Conservation (phyloP, 2,888 invertebrate genomes). For the Zhengitettix transpicula region DNA sequence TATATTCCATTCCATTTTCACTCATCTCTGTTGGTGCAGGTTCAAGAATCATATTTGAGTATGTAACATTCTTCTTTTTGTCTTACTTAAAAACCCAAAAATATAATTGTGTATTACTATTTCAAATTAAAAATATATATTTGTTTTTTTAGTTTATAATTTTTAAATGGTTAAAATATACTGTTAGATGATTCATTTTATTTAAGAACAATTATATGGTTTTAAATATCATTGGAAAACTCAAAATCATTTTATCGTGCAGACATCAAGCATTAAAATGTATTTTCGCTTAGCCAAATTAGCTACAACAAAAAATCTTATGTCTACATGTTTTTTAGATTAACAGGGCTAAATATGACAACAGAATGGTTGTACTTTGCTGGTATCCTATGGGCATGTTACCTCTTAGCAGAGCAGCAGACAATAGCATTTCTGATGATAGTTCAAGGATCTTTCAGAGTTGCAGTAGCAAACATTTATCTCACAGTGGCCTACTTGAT, state of each 20-base stretch:
- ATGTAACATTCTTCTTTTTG: constrained; percentile 9
- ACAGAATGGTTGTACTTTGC: constrained; percentile 49
- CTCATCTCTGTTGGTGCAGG: constrained; percentile 55
- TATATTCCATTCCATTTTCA: constrained; percentile 69
- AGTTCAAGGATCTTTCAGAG: constrained; percentile 58
- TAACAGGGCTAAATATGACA: constrained; percentile 34
- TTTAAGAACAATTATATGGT: background rate
- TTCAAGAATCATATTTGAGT: constrained; percentile 24
- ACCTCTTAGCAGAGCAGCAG: constrained; percentile 70
- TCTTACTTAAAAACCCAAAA: background rate
- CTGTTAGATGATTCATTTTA: background rate
- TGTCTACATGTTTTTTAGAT: constrained; percentile 24
- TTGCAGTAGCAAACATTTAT: constrained; percentile 63
- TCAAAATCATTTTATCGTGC: no score
- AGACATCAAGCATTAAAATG: no score
- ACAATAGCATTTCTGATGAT: constrained; percentile 67
- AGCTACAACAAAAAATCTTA: no score
- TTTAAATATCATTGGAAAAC: no score
- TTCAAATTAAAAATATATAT: background rate
- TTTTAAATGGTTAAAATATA: background rate
- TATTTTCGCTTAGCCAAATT: no score
- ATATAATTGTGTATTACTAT: background rate
- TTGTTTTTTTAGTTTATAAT: background rate
- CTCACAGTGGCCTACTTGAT: constrained; percentile 47
- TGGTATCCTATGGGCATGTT: constrained; percentile 67